A percentile compares a stretch with the other conserved stretches of the same genome.
Conservation (phyloP, 2,888 invertebrate species). For the Volucella bombylans region DNA sequence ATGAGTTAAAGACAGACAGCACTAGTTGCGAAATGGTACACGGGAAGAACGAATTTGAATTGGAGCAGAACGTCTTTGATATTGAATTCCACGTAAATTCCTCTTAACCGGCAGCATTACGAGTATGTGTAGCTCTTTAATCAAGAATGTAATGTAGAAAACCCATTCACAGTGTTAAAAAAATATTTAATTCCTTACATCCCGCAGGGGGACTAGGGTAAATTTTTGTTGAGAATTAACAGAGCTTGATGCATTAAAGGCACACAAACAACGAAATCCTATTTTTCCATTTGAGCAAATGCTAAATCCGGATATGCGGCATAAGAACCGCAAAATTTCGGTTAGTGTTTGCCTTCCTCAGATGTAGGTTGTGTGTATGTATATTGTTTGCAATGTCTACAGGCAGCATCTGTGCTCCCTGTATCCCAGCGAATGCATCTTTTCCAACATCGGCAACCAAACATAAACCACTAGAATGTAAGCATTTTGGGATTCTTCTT, state of each 20-base stretch:
- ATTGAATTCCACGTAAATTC: too few species aligned
- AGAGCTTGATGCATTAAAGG: constrained; percentile 23
- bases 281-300: neutral
- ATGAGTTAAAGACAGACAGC: too few species aligned
- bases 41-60: too few species aligned
- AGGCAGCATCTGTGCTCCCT: neutral
- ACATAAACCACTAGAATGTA: constrained; percentile 23
- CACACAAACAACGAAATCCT: constrained; percentile 13
- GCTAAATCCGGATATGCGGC: constrained; percentile 14
- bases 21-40: too few species aligned
- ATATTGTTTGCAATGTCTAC: neutral
- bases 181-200: constrained; percentile 22
- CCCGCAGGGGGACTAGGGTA: neutral
- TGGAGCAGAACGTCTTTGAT: too few species aligned
- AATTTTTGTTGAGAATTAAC: constrained; percentile 36
- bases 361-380: neutral
- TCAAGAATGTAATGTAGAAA: too few species aligned
- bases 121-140: too few species aligned
- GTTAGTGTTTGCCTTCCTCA: neutral
- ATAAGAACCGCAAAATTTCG: constrained; percentile 25
- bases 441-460: constrained; percentile 25
- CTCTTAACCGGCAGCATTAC: too few species aligned
- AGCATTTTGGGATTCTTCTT: constrained; percentile 34
- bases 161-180: constrained; percentile 26
- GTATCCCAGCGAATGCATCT: constrained; percentile 23